Evolutionary conservation across 2,888 invertebrate genomes (phyloP).

Genomic region (Bimastos eiseni): DNA sequence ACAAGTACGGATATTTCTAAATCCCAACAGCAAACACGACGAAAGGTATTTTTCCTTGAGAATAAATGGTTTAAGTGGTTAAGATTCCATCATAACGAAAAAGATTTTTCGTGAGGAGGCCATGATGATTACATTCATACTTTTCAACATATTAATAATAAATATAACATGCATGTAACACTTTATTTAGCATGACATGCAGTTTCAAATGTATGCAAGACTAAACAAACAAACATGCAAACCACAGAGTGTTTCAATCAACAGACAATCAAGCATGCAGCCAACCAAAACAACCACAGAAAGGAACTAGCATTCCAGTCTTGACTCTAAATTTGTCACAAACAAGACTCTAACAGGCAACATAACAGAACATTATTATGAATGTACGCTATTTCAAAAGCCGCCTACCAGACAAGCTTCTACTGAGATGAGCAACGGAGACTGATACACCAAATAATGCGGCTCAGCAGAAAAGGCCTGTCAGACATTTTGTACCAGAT

Average conservation of each 20-base stretch:
- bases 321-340: too few species aligned
- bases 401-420: too few species aligned
- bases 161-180: not conserved
- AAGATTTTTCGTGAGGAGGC: not conserved
- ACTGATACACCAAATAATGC: too few species aligned
- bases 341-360: too few species aligned
- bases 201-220: not conserved
- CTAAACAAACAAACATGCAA: slow-evolving; percentile 2
- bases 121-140: not conserved
- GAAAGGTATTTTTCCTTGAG: not conserved
- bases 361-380: too few species aligned
- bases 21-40: not conserved
- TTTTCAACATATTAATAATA: not conserved
- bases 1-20: not conserved
- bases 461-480: too few species aligned
- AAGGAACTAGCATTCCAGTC: too few species aligned
- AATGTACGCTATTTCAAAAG: too few species aligned
- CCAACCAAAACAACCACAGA: not conserved
- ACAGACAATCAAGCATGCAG: not conserved
- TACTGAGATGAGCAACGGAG: too few species aligned
- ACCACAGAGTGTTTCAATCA: not conserved
- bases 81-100: not conserved
- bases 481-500: too few species aligned
- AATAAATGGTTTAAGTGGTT: not conserved
- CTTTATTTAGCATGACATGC: not conserved